Evolutionary conservation across 2,797 vertebrate species (phyloP).

Genomic region (Sebastes kiyomatsui): DNA sequence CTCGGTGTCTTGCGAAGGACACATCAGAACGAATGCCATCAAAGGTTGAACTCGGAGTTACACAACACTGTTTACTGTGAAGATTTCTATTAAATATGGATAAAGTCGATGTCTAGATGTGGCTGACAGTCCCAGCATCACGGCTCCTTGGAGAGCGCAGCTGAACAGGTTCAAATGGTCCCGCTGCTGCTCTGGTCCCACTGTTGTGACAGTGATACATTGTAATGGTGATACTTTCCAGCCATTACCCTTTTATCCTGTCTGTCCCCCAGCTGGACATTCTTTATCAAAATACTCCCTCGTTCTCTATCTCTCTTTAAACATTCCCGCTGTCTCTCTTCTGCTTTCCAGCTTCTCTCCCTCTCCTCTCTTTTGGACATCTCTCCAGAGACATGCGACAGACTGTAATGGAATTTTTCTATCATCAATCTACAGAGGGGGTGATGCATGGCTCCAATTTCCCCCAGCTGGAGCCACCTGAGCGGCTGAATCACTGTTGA

Average conservation of each 20-base stretch:
- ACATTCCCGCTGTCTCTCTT: slow-evolving; percentile 37
- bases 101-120: slow-evolving; percentile 8
- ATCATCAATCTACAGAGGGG: slow-evolving; percentile 54
- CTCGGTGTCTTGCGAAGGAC: neutral
- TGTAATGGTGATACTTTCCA: slow-evolving; percentile 64
- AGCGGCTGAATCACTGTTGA: slow-evolving; percentile 38
- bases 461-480: slow-evolving; percentile 54
- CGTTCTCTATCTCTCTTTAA: slow-evolving; percentile 57
- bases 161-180: slow-evolving; percentile 51
- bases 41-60: neutral
- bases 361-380: slow-evolving; percentile 35
- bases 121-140: slow-evolving; percentile 7
- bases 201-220: slow-evolving; percentile 69
- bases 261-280: slow-evolving; percentile 49
- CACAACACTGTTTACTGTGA: neutral
- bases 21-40: neutral
- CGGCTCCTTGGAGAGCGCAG: slow-evolving; percentile 37
- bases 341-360: slow-evolving; percentile 16
- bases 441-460: slow-evolving; percentile 76
- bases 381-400: slow-evolving; percentile 54
- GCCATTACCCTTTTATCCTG: slow-evolving; percentile 70
- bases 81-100: slow-evolving; percentile 25
- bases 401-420: slow-evolving; percentile 74
- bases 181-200: slow-evolving; percentile 24
- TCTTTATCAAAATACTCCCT: slow-evolving; percentile 66